Evolutionary conservation across 1,140 invertebrate species (phyloP).

Genomic region (Drosophila parabipectinata): DNA sequence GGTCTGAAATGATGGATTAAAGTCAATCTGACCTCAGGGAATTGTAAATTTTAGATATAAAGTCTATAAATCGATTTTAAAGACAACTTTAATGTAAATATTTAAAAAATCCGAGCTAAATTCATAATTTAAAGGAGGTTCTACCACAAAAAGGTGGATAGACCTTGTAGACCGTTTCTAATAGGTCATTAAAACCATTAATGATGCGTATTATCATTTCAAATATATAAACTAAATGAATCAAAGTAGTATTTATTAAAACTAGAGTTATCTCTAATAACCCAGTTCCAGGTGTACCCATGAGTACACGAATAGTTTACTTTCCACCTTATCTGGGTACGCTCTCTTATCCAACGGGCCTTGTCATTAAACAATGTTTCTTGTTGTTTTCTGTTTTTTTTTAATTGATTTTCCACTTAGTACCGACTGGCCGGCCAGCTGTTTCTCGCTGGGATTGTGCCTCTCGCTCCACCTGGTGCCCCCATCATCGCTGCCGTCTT

Average conservation of each 20-base stretch:
- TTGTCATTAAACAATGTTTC: not conserved
- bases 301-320: not conserved
- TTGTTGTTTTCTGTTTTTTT: not conserved
- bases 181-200: no score
- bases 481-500: not conserved
- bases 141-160: not conserved
- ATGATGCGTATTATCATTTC: no score
- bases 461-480: constrained; percentile 19
- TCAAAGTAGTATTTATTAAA: no score
- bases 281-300: no score
- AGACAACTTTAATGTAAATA: not conserved
- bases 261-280: no score
- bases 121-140: not conserved
- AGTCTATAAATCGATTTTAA: not conserved
- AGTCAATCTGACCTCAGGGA: not conserved
- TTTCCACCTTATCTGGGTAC: not conserved
- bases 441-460: not conserved
- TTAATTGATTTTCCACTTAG: constrained; percentile 1
- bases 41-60: not conserved
- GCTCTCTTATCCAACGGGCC: no score
- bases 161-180: no score
- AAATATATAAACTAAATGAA: no score
- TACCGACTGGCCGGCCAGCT: constrained; percentile 9
- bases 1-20: no score
- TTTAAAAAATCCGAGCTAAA: constrained; percentile 1